Conservation (phyloP, 1,140 invertebrate species). For the Heliothis virescens region DNA sequence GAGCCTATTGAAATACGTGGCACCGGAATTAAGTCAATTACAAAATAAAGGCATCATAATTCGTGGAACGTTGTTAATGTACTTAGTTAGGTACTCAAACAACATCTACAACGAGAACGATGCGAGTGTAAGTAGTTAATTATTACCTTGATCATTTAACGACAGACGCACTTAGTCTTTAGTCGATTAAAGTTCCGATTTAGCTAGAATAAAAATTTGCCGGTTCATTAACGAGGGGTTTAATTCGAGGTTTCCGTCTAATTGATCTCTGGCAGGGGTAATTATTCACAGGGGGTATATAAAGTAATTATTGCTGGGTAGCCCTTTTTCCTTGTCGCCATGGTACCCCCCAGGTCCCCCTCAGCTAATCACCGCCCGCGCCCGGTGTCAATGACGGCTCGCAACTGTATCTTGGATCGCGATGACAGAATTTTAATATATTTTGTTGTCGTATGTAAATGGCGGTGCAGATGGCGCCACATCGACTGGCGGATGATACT, state of each 20-base stretch:
- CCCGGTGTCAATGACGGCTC: conserved; percentile 79
- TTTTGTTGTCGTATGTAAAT: conserved; percentile 82
- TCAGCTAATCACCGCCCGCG: conserved; percentile 73
- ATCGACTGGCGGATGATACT: conserved; percentile 56
- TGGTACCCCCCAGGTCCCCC: conserved; percentile 50
- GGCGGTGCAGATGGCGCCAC: conserved; percentile 69
- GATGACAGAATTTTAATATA: conserved; percentile 85
- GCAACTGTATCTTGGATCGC: conserved; percentile 73
- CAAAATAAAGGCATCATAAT: conserved; percentile 8
- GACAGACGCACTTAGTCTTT: neutral
- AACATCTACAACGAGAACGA: neutral
- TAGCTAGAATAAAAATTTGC: conserved; percentile 72
- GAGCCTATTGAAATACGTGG: conserved; percentile 60
- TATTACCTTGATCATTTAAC: neutral
- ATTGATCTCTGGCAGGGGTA: conserved; percentile 78
- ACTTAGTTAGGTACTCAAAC: neutral
- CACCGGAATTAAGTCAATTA: conserved; percentile 67
- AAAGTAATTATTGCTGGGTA: conserved; percentile 81
- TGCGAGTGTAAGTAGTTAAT: neutral
- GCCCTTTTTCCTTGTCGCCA: conserved; percentile 82
- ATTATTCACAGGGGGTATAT: conserved; percentile 83
- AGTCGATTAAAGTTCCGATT: conserved; percentile 31
- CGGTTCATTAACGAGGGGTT: conserved; percentile 70
- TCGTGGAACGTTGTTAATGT: neutral
- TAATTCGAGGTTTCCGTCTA: conserved; percentile 76